Evolutionary conservation across 2,888 invertebrate genomes (phyloP).

Genomic region (Protodeltote pygarga): DNA sequence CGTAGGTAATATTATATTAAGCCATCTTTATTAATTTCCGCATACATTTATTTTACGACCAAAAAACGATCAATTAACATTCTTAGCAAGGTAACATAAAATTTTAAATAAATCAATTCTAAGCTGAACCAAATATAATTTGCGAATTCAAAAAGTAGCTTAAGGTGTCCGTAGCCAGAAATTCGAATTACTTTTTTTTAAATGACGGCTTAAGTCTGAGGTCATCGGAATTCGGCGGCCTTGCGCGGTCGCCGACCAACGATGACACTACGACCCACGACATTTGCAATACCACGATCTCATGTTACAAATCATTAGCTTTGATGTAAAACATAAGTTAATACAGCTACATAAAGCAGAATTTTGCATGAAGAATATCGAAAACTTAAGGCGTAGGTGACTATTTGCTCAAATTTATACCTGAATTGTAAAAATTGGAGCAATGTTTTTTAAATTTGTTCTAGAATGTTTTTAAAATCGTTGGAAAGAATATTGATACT

Average conservation of each 20-base stretch:
- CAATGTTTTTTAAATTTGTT: slow-evolving; percentile 34
- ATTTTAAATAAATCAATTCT: slow-evolving; percentile 19
- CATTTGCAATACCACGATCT: slow-evolving; percentile 64
- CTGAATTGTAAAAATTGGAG: slow-evolving; percentile 50
- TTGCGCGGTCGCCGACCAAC: slow-evolving; percentile 84
- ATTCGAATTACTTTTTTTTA: slow-evolving; percentile 56
- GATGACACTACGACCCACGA: slow-evolving; percentile 72
- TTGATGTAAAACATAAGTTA: slow-evolving; percentile 43
- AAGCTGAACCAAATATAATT: slow-evolving; percentile 38
- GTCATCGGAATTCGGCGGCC: slow-evolving; percentile 82
- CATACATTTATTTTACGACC: slow-evolving; percentile 38
- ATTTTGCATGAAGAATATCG: slow-evolving; percentile 36
- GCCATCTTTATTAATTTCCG: slow-evolving; percentile 41
- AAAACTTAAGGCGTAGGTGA: slow-evolving; percentile 42
- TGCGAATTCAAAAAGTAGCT: slow-evolving; percentile 27
- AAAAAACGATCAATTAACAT: slow-evolving; percentile 43
- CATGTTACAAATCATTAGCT: slow-evolving; percentile 45
- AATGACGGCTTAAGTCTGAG: slow-evolving; percentile 65
- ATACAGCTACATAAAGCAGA: slow-evolving; percentile 35
- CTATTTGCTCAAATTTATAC: slow-evolving; percentile 46
- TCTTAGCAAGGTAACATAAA: slow-evolving; percentile 18
- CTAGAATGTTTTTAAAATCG: slow-evolving; percentile 21
- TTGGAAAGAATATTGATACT: no score
- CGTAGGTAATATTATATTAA: slow-evolving; percentile 39
- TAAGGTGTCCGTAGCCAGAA: slow-evolving; percentile 35